Evolutionary conservation across 2,888 invertebrate genomes (phyloP).

Genomic region (Falcaria lacertinaria): DNA sequence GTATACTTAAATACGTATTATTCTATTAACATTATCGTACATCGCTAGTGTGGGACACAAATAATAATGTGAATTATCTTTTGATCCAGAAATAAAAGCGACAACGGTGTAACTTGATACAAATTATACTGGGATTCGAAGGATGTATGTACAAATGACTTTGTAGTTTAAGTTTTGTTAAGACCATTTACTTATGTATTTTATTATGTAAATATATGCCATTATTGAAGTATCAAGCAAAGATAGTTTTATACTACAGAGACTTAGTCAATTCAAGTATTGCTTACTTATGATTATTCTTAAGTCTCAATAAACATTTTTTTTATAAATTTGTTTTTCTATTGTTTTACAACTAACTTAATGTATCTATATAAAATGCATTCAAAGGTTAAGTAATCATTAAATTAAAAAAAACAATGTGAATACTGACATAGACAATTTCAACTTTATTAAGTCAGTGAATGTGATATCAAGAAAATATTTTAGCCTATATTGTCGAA

Average conservation of each 20-base stretch:
- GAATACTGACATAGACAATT: no score
- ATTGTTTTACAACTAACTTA: no score
- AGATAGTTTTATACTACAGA: constrained; percentile 36
- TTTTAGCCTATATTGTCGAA: no score
- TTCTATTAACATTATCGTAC: no score
- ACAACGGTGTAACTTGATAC: not conserved
- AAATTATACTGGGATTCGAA: not conserved
- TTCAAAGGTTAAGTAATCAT: no score
- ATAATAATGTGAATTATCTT: no score
- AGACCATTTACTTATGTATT: constrained; percentile 21
- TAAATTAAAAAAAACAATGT: no score
- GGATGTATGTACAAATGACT: constrained; percentile 4
- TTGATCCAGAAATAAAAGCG: no score
- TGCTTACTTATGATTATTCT: constrained; percentile 16
- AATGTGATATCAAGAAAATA: no score
- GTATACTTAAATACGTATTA: not conserved
- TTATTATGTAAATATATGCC: constrained; percentile 30
- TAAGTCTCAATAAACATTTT: constrained; percentile 27
- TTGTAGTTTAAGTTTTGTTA: constrained; percentile 29
- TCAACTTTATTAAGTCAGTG: no score
- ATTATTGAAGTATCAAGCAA: constrained; percentile 18
- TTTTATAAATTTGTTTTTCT: constrained; percentile 6
- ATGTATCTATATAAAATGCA: no score
- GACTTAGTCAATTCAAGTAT: constrained; percentile 15
- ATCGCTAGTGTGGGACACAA: no score